phyloP scores from a whole-genome alignment of 2,113 vertebrate species.

The Zosterops pallidus region DNA sequence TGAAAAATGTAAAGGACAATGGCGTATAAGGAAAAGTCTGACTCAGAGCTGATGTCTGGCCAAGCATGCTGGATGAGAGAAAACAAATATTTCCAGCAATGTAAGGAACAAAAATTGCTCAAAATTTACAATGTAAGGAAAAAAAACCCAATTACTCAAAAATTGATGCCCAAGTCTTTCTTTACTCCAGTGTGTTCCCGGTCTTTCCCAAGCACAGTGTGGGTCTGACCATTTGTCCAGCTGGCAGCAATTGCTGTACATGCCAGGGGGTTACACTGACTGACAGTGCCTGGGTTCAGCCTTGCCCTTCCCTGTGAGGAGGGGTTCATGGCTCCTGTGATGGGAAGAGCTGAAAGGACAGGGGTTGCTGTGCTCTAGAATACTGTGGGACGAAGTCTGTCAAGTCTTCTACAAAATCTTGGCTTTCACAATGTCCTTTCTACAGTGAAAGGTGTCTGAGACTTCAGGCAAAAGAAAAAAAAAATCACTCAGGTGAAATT shows the following conservation, averaged over 20 bases:
- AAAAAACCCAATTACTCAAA: neutral
- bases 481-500: rapidly evolving
- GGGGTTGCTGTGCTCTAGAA: neutral
- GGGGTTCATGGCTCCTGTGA: rapidly evolving
- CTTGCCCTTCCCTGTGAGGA: neutral
- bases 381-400: neutral
- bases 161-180: neutral
- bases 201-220: neutral
- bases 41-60: neutral
- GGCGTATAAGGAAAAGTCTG: neutral
- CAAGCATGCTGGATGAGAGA: neutral
- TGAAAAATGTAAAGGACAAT: neutral
- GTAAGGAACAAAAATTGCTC: neutral
- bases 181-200: neutral
- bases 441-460: neutral
- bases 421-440: neutral
- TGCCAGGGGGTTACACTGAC: neutral
- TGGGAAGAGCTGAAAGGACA: neutral
- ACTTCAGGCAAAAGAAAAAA: neutral
- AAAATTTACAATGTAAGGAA: neutral
- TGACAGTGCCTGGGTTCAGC: neutral
- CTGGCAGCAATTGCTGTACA: rapidly evolving
- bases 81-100: neutral
- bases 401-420: neutral
- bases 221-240: neutral